Evolutionary conservation across 1,140 invertebrate species (phyloP).

Genomic region (Pseudomyrmex gracilis): DNA sequence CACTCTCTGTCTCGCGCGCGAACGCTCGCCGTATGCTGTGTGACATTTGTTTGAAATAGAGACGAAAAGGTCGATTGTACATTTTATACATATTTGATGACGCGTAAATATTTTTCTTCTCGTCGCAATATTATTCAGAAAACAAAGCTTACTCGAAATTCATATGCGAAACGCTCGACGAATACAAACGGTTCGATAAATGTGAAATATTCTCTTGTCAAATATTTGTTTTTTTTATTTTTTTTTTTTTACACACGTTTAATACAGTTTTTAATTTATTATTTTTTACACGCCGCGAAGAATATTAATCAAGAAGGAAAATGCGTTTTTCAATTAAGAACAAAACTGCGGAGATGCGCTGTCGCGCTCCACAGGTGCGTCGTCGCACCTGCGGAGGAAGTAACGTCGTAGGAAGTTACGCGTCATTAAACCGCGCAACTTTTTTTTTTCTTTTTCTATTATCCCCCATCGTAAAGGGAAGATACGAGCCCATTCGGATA

Average conservation of each 20-base stretch:
- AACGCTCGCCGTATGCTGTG: not conserved
- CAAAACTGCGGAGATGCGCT: not conserved
- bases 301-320: not conserved
- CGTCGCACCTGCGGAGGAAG: constrained; percentile 39
- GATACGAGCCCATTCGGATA: constrained; percentile 31
- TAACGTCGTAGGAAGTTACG: constrained; percentile 42
- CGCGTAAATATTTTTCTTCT: constrained; percentile 16
- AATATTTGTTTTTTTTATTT: not conserved
- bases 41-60: constrained; percentile 4
- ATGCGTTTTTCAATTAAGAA: not conserved
- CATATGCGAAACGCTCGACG: too few species aligned
- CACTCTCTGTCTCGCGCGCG: not conserved
- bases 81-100: too few species aligned
- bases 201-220: not conserved
- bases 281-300: too few species aligned
- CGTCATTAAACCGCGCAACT: constrained; percentile 37
- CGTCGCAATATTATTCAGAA: not conserved
- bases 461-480: not conserved
- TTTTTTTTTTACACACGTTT: not conserved
- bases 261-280: not conserved
- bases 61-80: not conserved
- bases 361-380: not conserved
- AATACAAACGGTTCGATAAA: too few species aligned
- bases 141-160: not conserved
- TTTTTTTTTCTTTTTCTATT: not conserved